These are phyloP conservation scores for Hydrophis major DNA, from an alignment of 2,797 vertebrate species.

Conservation along the genomic window DNA sequence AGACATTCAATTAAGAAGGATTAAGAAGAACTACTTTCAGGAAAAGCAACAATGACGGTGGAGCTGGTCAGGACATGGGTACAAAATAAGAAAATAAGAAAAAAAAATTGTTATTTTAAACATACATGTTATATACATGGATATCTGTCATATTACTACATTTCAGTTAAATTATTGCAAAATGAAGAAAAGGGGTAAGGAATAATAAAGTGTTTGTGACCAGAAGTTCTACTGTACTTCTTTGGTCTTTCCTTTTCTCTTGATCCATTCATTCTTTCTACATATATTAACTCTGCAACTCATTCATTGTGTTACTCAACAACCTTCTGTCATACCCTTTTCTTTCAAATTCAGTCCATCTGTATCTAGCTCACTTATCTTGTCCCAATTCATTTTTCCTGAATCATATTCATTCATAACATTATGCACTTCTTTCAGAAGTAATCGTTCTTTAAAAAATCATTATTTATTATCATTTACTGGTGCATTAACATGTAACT, in stretches of 20 bases:
- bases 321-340: not conserved
- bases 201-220: not conserved
- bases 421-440: not conserved
- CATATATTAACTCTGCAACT: not conserved
- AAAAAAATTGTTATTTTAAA: not conserved
- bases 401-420: not conserved
- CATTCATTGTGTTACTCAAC: not conserved
- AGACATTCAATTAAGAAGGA: not conserved
- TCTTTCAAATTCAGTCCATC: not conserved
- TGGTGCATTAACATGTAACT: not conserved
- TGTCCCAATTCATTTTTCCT: not conserved
- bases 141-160: not conserved
- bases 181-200: not conserved
- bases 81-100: slow-evolving; percentile 37
- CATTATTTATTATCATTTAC: not conserved
- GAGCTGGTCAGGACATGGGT: slow-evolving; percentile 10
- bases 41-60: not conserved
- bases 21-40: slow-evolving; percentile 4
- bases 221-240: not conserved
- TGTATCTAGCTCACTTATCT: not conserved
- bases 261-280: not conserved
- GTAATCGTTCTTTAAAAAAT: not conserved
- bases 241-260: not conserved
- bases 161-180: not conserved
- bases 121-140: not conserved